These are phyloP conservation scores for Enteromius thamalakanensis DNA, from an alignment of 2,797 vertebrate genomes.

Conservation along the genomic window DNA sequence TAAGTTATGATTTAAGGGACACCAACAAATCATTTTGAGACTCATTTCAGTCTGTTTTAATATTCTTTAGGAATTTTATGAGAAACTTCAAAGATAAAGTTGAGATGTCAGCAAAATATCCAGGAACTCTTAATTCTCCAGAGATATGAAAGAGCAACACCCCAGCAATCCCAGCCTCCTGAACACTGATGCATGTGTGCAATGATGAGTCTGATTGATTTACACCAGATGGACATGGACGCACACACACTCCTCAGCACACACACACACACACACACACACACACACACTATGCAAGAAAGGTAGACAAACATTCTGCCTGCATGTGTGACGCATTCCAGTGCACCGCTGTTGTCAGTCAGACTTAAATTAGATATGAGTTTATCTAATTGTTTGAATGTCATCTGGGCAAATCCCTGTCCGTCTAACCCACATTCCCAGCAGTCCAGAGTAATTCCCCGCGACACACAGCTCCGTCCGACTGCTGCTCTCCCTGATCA, in stretches of 20 bases:
- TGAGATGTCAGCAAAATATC: background rate
- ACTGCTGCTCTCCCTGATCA: constrained; percentile 64
- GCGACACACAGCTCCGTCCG: constrained; percentile 63
- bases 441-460: constrained; percentile 47
- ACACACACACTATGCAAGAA: constrained; percentile 68
- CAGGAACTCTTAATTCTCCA: background rate
- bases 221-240: constrained; percentile 89
- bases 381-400: constrained; percentile 79
- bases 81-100: background rate
- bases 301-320: constrained; percentile 59
- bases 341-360: constrained; percentile 51
- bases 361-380: constrained; percentile 77
- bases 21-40: background rate
- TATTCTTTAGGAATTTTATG: background rate
- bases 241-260: constrained; percentile 76
- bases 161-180: constrained; percentile 5
- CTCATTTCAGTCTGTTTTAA: background rate
- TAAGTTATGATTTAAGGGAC: background rate
- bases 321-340: constrained; percentile 38
- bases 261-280: constrained; percentile 83
- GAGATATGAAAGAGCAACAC: background rate
- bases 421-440: constrained; percentile 67
- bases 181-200: constrained; percentile 64
- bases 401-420: constrained; percentile 76
- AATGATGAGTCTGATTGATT: constrained; percentile 88